Evolutionary conservation across 2,797 vertebrate species (phyloP), one percentile per base, ranked within the genome.

Genomic region (Typhlichthys subterraneus): DNA sequence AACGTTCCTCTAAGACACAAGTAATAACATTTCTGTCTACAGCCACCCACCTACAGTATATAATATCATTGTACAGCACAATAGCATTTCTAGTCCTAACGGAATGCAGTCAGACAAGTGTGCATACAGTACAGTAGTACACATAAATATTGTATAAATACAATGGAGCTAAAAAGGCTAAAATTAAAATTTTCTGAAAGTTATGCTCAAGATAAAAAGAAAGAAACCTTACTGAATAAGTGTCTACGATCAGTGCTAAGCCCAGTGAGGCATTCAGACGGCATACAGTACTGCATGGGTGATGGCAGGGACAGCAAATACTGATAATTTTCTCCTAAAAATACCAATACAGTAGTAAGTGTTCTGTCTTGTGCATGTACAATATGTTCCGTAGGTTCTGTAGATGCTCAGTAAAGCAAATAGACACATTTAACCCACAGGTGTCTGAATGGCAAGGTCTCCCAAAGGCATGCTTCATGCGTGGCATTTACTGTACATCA

Each of bases 191-290:
- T 38, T 38, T 38, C 5, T 38, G 33, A 38, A 38, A 38, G 33
- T 38, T 38, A 38, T 38, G 33, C 33, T 6, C 33, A 38, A 38
- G 33, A 1, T 38, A 8, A 38, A 9, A 38, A 38, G 5, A 38
- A 38, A 38, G 33, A 7, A 38, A 9, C 5, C 33, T 38, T 38
- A 38, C 5, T 9, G 33, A 38, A 38, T 69, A 48, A 45, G 62
- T 62, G 53, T 57, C 54, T 14, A 6, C 56, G 66, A 57, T 69
- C 1, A 23, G 51, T 33, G 8, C 8, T 55, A 58, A 65, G 74
- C 9, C 51, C 54, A 47, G 48, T 42, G 61, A 53, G 61, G 45
- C 38, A 65, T 38, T 38, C 5, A 38, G 33, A 9, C 1, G 1
- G 33, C 2, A 9, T 38, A 29, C 23, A 29, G 23, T 29, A 29